Evolutionary conservation across 2,113 vertebrate species (phyloP).

Genomic region (Mesocricetus auratus): DNA sequence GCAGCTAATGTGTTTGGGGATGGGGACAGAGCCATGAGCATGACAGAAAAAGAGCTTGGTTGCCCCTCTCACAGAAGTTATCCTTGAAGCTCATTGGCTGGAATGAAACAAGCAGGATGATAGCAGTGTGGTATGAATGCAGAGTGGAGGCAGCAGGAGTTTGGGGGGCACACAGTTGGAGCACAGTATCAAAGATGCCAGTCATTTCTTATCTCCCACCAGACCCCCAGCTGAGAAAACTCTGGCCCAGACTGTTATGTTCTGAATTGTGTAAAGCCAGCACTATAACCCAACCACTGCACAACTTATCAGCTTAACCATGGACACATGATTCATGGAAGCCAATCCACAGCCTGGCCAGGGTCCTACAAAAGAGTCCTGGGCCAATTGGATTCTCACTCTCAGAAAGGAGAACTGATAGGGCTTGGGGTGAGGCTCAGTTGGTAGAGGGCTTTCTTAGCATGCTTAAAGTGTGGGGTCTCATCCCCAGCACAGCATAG

Average conservation of each 20-base stretch:
- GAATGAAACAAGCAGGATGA: background rate
- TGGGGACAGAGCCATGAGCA: background rate
- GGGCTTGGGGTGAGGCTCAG: background rate
- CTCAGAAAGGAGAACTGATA: background rate
- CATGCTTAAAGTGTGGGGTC: background rate
- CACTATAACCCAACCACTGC: background rate
- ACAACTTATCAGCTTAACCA: background rate
- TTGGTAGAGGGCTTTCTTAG: background rate
- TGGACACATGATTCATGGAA: background rate
- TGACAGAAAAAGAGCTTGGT: background rate
- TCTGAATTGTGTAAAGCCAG: background rate
- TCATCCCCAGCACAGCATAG: background rate
- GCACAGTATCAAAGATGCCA: background rate
- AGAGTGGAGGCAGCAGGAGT: background rate
- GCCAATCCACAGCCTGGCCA: background rate
- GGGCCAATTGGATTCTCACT: background rate
- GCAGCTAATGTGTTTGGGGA: background rate
- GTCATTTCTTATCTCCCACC: background rate
- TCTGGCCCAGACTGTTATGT: background rate
- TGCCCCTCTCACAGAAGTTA: background rate
- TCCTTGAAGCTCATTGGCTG: background rate
- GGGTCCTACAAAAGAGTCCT: background rate
- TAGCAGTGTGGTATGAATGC: background rate
- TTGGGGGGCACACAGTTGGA: background rate
- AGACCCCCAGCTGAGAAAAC: background rate